Evolutionary conservation across 2,888 invertebrate genomes (phyloP).

Genomic region (Suillia variegata): DNA sequence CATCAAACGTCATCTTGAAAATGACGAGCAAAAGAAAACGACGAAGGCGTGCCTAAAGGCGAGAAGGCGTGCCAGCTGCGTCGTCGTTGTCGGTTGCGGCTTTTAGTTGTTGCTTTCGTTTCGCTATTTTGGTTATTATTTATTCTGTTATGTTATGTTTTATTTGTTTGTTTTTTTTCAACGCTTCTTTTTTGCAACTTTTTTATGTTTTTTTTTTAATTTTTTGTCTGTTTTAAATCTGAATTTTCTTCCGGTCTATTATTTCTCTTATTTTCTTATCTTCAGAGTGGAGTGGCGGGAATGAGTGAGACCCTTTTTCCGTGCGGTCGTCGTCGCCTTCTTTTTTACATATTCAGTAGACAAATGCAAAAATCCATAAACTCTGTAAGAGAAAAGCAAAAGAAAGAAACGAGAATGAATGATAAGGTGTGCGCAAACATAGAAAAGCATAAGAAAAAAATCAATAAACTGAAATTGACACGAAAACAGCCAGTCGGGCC

Average conservation of each 20-base stretch:
- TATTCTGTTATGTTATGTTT: no score
- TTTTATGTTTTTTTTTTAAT: no score
- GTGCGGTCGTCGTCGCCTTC: slow-evolving; percentile 31
- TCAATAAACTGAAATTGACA: slow-evolving; percentile 16
- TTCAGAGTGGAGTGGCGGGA: no score
- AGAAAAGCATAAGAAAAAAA: slow-evolving; percentile 14
- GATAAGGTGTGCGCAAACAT: slow-evolving; percentile 38
- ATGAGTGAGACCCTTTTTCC: no score
- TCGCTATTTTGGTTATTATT: no score
- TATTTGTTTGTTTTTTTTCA: no score
- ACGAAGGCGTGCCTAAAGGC: slow-evolving; percentile 29
- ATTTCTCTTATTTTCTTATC: no score
- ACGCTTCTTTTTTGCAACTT: no score
- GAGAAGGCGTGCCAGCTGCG: slow-evolving; percentile 29
- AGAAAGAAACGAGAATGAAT: slow-evolving; percentile 34
- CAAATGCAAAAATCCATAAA: slow-evolving; percentile 56
- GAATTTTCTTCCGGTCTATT: no score
- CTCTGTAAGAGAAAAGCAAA: no score
- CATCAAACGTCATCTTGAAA: slow-evolving; percentile 58
- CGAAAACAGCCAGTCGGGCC: slow-evolving; percentile 24
- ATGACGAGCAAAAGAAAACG: slow-evolving; percentile 33
- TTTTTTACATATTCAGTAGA: slow-evolving; percentile 53
- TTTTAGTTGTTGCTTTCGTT: no score
- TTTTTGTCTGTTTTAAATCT: no score
- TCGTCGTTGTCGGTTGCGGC: slow-evolving; percentile 35